Evolutionary conservation across 2,113 vertebrate genomes (phyloP).

Genomic region (Sclerurus mexicanus): DNA sequence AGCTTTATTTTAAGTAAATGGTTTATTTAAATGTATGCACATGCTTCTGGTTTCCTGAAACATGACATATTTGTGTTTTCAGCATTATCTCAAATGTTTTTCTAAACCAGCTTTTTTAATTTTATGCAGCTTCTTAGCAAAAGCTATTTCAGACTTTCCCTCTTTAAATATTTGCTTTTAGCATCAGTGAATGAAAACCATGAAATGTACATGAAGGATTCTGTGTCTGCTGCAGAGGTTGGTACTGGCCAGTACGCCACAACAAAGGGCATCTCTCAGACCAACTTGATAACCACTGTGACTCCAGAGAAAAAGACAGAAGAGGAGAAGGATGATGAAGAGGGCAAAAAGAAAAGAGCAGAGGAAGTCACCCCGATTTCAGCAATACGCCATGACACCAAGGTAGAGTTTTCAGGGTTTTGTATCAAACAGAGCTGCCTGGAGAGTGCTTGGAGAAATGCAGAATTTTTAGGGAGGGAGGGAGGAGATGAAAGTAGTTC

Average conservation of each 20-base stretch:
- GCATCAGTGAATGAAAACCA: constrained; percentile 93
- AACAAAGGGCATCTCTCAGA: constrained; percentile 87
- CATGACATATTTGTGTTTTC: neutral
- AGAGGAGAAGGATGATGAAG: constrained; percentile 86
- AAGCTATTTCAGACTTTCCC: constrained; percentile 65
- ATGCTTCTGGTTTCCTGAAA: constrained; percentile 41
- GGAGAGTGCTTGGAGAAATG: neutral
- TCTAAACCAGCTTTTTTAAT: constrained; percentile 51
- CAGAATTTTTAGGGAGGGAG: neutral
- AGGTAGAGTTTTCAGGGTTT: constrained; percentile 80
- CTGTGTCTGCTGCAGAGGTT: constrained; percentile 89
- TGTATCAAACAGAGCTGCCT: neutral
- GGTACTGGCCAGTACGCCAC: constrained; percentile 89
- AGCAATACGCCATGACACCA: constrained; percentile 80
- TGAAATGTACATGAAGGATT: constrained; percentile 93
- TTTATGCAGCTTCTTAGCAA: constrained; percentile 49
- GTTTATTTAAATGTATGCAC: constrained; percentile 28
- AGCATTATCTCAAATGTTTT: constrained; percentile 24
- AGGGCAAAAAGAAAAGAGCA: constrained; percentile 65
- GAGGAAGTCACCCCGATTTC: constrained; percentile 75
- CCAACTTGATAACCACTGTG: constrained; percentile 90
- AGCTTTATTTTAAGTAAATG: constrained; percentile 16
- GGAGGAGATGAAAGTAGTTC: neutral
- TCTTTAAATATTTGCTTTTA: constrained; percentile 83
- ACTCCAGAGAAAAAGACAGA: constrained; percentile 91